These are phyloP conservation scores for Aurelia aurita complex sp. Pacific DNA, from an alignment of 30 jellyfish, hydroid and myxozoan species.

Conservation along the genomic window DNA sequence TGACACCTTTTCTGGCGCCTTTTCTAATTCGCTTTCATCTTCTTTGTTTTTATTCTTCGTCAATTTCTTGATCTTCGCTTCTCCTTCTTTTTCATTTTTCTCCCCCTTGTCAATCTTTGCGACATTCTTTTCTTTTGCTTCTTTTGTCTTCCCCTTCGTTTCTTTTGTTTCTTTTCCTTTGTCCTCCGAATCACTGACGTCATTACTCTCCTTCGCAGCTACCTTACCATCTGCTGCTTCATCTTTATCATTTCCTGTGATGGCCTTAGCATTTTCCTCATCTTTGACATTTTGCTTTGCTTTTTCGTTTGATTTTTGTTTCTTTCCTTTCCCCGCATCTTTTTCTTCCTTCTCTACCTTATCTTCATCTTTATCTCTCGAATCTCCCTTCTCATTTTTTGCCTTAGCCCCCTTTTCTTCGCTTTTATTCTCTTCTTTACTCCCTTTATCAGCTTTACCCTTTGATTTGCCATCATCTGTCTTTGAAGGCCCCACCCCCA, in stretches of 20 bases:
- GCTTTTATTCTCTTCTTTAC: conserved; percentile 2
- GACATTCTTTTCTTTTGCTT: conserved; percentile 30
- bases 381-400: not conserved
- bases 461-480: not conserved
- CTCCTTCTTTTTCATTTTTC: conserved; percentile 6
- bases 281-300: not conserved
- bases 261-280: not conserved
- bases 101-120: not conserved
- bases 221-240: conserved; percentile 8
- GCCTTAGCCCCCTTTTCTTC: conserved; percentile 1
- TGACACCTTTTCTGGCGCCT: not conserved
- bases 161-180: not conserved
- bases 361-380: conserved; percentile 4
- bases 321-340: not conserved
- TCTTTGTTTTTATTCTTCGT: not conserved
- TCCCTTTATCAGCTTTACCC: conserved; percentile 10
- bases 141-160: conserved; percentile 14
- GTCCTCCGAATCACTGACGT: conserved; percentile 17
- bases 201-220: conserved; percentile 3
- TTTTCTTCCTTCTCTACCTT: not conserved
- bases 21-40: not conserved
- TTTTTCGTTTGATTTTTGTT: not conserved
- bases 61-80: not conserved
- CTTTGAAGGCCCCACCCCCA: conserved; percentile 9
- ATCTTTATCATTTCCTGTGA: conserved; percentile 13